Base-by-base conservation (phyloP, 2,113 vertebrate species). In the Rutilus rutilus region DNA sequence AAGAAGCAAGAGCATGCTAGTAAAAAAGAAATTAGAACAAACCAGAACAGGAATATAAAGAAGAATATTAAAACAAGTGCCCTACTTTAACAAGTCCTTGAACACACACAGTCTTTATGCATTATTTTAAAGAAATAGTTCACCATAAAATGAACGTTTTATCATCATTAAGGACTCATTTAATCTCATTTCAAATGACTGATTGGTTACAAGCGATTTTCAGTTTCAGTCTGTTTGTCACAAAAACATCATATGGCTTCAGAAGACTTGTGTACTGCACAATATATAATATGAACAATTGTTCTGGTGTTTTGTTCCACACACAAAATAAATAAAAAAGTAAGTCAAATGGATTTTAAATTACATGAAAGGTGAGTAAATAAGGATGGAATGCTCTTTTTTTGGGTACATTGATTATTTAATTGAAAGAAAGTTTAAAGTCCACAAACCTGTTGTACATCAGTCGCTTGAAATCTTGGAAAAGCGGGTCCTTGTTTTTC, bases 381-480 rank as follows among this genome's bases (percentile, higher is more conserved):
- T 67, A 11, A 33, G 19, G 19, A 45, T 36, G 14, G 3, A 23
- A n/a, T 45, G 10, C 14, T 47, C 4, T 47, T 12, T 27, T 42
- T 21, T 27, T 19, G 45, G 73, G 9, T 50, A 52, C 15, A 78
- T 36, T 11, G 50, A 25, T 80, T 17, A 17, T 17, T 17, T 80
- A 15, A 45, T 30, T 33, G 21, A 80, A 14, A 60, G 12, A 85
- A 14, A 52, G 6, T 36, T 30, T 23, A 64, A 57, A 52, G 17
- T n/a, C 25, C 62, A 5, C 27, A 27, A 52, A n/a, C 97, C 97
- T 99, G 95, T 97, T 97, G 90, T 94, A 99, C 92, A 98, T 93
- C 82, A 99, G 94, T 0, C 97, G 93, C 89, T 98, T 98, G 93
- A 98, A 97, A 89, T 99, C 97, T 87, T 99, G 97, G 93, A 98